A percentile compares a stretch with the other conserved stretches of the same genome.
Conservation (phyloP, 2,797 vertebrate genomes). For the Arremon brunneinucha region DNA sequence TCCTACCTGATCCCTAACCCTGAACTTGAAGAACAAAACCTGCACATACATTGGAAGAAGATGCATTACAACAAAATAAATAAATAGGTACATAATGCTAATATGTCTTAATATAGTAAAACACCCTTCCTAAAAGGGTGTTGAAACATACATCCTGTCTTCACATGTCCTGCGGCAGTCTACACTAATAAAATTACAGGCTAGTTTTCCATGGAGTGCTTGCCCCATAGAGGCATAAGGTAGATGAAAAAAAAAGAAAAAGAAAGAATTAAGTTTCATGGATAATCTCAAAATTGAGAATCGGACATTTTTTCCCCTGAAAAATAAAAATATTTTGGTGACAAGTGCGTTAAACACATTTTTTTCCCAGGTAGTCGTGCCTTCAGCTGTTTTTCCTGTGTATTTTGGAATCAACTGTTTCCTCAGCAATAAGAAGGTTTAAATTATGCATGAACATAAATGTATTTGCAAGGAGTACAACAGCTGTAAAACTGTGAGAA, state of each 20-base stretch:
- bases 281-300: not conserved
- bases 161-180: not conserved
- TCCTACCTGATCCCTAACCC: not conserved
- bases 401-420: not conserved
- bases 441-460: not conserved
- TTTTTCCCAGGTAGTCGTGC: not conserved
- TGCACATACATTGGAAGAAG: not conserved
- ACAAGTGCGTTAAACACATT: fast-evolving
- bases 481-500: not conserved
- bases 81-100: not conserved
- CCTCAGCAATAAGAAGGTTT: not conserved
- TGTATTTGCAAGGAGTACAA: not conserved
- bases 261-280: not conserved
- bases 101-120: not conserved
- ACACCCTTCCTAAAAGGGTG: not conserved
- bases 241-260: not conserved
- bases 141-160: not conserved
- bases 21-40: not conserved
- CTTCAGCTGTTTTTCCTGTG: not conserved
- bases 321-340: not conserved
- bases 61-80: not conserved
- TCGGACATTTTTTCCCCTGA: fast-evolving
- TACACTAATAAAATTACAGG: not conserved
- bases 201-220: not conserved
- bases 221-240: not conserved